Conservation (phyloP, 2,797 vertebrate genomes). For the Leuciscus waleckii region DNA sequence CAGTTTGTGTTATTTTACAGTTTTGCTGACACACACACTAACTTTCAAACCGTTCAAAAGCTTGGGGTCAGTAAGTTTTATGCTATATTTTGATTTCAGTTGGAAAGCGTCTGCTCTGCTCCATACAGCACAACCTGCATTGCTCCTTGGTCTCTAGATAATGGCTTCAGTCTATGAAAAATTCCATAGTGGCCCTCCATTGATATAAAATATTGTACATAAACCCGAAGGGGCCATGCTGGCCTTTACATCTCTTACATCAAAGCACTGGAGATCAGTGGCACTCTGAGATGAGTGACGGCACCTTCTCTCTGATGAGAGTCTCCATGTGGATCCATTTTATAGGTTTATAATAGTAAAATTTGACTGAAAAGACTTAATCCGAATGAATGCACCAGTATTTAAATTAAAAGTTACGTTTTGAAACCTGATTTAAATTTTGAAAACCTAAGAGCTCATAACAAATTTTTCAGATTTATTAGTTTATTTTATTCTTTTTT, state of each 20-base stretch:
- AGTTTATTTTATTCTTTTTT: neutral
- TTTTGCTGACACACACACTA: neutral
- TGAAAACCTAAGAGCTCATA: neutral
- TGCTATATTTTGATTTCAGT: neutral
- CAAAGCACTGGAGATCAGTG: conserved; percentile 18
- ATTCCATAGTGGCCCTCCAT: neutral
- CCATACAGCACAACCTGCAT: too few relatives aligned
- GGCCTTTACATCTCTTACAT: conserved; percentile 22
- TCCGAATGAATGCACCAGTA: neutral
- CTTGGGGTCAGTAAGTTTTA: neutral
- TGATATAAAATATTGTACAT: neutral
- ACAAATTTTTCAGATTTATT: neutral
- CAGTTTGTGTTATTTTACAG: neutral
- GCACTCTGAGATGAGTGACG: conserved; percentile 18
- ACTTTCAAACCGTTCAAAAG: neutral
- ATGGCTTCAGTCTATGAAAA: neutral
- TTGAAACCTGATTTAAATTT: neutral
- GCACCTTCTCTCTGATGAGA: conserved; percentile 14
- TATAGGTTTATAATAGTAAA: neutral
- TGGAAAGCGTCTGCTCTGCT: neutral
- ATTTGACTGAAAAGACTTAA: neutral
- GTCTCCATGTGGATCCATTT: neutral
- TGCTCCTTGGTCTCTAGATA: neutral
- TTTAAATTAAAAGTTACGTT: neutral
- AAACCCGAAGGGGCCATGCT: neutral